Evolutionary conservation across 2,113 vertebrate species (phyloP).

Genomic region (Anoura caudifer): DNA sequence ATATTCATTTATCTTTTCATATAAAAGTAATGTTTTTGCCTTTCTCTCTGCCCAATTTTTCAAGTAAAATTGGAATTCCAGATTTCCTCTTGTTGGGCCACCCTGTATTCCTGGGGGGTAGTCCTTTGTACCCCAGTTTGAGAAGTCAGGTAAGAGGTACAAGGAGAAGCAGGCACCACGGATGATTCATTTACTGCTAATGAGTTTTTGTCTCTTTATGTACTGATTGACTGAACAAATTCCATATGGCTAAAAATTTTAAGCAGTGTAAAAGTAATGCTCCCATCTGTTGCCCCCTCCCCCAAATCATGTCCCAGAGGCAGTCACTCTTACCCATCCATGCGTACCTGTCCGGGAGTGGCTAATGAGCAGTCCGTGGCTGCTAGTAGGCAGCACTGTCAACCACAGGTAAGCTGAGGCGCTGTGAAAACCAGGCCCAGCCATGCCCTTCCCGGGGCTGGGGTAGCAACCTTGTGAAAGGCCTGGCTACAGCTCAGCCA

Average conservation of each 20-base stretch:
- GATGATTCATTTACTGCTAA: neutral
- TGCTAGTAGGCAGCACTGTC: neutral
- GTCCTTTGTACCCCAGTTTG: neutral
- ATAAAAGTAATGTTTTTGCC: neutral
- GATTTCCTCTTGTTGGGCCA: neutral
- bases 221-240: neutral
- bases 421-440: neutral
- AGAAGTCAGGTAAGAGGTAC: neutral
- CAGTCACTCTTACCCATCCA: neutral
- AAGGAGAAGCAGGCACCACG: neutral
- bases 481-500: neutral
- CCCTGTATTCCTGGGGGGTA: neutral
- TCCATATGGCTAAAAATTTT: neutral
- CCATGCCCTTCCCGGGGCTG: fast-evolving
- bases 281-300: neutral
- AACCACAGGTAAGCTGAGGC: neutral
- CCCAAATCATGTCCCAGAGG: neutral
- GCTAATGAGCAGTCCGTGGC: neutral
- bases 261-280: neutral
- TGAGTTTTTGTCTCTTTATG: neutral
- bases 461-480: neutral
- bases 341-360: no score
- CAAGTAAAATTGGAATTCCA: neutral
- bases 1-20: neutral
- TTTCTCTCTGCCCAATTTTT: neutral